Percentiles rank a stretch among this genome's conserved stretches.
phyloP scores from a whole-genome alignment of 2,113 vertebrate species.

The Periophthalmus modestus region DNA sequence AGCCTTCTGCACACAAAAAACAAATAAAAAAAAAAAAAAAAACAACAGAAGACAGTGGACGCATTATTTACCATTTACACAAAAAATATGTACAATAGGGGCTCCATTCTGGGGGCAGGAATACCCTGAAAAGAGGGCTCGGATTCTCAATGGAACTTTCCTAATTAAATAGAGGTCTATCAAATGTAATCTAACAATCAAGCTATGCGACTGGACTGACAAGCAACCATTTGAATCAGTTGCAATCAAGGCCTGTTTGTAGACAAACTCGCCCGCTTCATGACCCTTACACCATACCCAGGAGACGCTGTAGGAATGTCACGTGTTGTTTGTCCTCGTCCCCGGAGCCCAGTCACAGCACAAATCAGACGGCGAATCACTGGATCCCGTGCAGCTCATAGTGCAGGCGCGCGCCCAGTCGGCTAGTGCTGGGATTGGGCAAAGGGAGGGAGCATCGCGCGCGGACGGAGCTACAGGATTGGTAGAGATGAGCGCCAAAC shows the following conservation, averaged over 20 bases:
- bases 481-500: constrained; percentile 70
- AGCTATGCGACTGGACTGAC: constrained; percentile 10
- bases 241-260: constrained; percentile 44
- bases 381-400: constrained; percentile 49
- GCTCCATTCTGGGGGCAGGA: neutral
- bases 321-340: constrained; percentile 54
- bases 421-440: constrained; percentile 65
- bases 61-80: constrained; percentile 27
- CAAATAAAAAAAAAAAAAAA: too few relatives aligned
- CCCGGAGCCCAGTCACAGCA: constrained; percentile 45
- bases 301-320: constrained; percentile 41
- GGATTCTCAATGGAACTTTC: neutral
- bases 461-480: constrained; percentile 67
- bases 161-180: neutral
- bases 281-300: constrained; percentile 50
- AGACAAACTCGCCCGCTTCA: constrained; percentile 45
- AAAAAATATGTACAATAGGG: neutral
- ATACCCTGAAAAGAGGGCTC: neutral
- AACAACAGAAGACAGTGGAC: neutral
- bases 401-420: constrained; percentile 53
- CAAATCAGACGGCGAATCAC: constrained; percentile 65
- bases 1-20: neutral
- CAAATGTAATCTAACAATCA: constrained; percentile 15
- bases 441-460: constrained; percentile 51
- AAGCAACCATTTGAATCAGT: constrained; percentile 40